phyloP scores from a whole-genome alignment of 2,888 invertebrate species.

The Synergus gifuensis region DNA sequence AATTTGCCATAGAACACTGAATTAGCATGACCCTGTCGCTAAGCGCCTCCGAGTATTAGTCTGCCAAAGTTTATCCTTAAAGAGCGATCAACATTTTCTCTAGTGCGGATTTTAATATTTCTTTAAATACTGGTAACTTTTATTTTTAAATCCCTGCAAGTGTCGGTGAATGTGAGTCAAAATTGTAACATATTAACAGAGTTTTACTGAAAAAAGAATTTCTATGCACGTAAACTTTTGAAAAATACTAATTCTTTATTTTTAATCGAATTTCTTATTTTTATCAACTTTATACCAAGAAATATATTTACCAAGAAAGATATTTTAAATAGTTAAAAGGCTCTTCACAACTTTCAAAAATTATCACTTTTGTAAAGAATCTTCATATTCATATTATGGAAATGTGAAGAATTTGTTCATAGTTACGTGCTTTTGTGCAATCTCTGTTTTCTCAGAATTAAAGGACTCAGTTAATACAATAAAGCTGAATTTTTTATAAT shows the following conservation, averaged over 20 bases:
- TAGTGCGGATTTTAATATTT: conserved; percentile 1
- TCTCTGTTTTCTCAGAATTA: too few relatives aligned
- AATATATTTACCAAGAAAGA: not conserved
- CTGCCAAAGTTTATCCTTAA: not conserved
- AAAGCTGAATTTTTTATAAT: too few relatives aligned
- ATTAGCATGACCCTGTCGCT: conserved; percentile 33
- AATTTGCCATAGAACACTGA: conserved; percentile 30
- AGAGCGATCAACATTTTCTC: not conserved
- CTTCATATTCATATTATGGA: not conserved
- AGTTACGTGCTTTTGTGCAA: not conserved
- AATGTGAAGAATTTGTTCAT: not conserved
- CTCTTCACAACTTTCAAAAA: not conserved
- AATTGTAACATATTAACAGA: not conserved
- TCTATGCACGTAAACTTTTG: not conserved
- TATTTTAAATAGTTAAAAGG: not conserved
- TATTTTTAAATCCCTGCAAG: not conserved
- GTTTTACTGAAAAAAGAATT: not conserved
- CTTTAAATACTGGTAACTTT: conserved; percentile 16
- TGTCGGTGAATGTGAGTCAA: not conserved
- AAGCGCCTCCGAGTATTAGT: conserved; percentile 32
- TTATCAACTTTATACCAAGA: not conserved
- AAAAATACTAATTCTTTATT: too few relatives aligned
- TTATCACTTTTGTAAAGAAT: not conserved
- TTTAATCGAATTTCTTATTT: not conserved
- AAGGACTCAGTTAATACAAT: too few relatives aligned